phyloP scores from a whole-genome alignment of 2,113 vertebrate genomes.

The Sula dactylatra region DNA sequence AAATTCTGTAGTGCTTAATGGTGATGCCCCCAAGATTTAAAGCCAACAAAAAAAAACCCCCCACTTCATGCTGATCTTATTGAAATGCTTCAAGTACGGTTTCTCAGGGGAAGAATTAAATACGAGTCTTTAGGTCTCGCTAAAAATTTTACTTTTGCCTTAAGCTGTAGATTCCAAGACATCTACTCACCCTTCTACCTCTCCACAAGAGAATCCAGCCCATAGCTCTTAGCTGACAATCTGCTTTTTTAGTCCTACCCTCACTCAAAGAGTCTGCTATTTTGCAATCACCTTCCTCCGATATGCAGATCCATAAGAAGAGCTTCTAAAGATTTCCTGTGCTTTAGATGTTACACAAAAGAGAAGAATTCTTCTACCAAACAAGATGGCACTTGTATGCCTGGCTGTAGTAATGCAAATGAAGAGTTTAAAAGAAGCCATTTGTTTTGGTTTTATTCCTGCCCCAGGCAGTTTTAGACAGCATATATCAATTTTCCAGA shows the following conservation, averaged over 20 bases:
- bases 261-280: neutral
- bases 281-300: neutral
- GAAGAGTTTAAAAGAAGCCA: conserved; percentile 53
- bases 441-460: conserved; percentile 63
- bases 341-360: conserved; percentile 13
- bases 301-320: neutral
- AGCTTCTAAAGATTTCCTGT: conserved; percentile 28
- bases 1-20: neutral
- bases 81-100: neutral
- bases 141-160: neutral
- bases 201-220: neutral
- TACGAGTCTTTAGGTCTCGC: neutral
- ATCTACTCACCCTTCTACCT: neutral
- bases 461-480: conserved; percentile 58
- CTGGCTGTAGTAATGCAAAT: conserved; percentile 38
- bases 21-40: neutral
- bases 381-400: conserved; percentile 60
- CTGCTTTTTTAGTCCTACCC: neutral
- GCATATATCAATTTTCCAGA: conserved; percentile 64
- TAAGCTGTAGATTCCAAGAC: conserved; percentile 19
- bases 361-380: neutral
- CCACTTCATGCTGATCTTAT: neutral
- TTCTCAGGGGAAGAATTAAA: neutral
- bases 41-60: neutral
- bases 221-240: conserved; percentile 17